These are phyloP conservation scores for Melanchra persicariae DNA, from an alignment of 2,888 invertebrate species.

Conservation along the genomic window DNA sequence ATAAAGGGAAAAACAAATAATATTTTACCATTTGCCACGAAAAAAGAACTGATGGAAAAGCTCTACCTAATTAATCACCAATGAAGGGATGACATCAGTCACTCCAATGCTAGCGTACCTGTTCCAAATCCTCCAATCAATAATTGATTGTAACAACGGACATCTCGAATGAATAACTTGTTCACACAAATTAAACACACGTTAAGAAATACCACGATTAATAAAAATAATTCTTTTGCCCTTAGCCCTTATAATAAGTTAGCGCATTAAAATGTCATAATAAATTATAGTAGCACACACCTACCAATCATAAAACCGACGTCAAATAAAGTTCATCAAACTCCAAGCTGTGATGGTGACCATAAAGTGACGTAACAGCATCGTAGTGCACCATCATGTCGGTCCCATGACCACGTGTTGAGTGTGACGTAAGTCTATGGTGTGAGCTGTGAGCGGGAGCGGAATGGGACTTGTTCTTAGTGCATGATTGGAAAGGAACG, in stretches of 20 bases:
- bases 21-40: no score
- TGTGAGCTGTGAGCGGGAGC: neutral
- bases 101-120: no score
- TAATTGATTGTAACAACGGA: no score
- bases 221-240: neutral
- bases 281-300: neutral
- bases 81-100: no score
- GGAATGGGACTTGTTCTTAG: constrained; percentile 1
- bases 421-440: constrained; percentile 38
- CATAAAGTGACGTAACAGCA: constrained; percentile 43
- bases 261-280: neutral
- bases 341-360: constrained; percentile 14
- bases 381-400: constrained; percentile 33
- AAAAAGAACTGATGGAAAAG: no score
- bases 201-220: neutral
- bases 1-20: no score
- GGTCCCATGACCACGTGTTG: constrained; percentile 48
- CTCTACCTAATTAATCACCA: no score
- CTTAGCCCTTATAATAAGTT: neutral
- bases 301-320: neutral
- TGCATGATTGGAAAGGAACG: neutral
- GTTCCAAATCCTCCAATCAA: no score
- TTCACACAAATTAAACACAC: neutral
- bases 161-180: no score
- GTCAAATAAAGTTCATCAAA: constrained; percentile 45